A percentile compares a stretch with the other conserved stretches of the same genome.
Evolutionary conservation across 2,113 vertebrate genomes (phyloP).

Genomic region (Aramus guarauna): DNA sequence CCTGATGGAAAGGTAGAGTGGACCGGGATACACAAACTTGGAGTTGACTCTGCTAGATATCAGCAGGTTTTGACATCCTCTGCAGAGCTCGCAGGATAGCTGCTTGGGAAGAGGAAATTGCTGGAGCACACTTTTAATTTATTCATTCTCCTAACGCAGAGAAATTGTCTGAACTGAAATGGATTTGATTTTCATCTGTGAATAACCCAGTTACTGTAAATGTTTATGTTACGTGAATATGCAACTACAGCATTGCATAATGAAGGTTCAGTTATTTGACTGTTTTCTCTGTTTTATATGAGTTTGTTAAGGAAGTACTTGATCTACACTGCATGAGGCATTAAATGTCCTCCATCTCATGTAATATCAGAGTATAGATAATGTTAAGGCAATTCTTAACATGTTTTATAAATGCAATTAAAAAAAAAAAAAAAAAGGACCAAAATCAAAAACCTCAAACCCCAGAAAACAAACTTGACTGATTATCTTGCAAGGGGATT

Average conservation of each 20-base stretch:
- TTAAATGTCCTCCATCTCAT: not conserved
- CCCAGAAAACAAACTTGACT: not conserved
- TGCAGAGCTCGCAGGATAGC: slow-evolving; percentile 76
- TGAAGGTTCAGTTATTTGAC: slow-evolving; percentile 26
- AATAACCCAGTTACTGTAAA: slow-evolving; percentile 68
- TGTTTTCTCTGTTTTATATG: slow-evolving; percentile 10
- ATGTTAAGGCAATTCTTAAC: not conserved
- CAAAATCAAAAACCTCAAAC: not conserved
- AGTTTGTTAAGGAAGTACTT: slow-evolving; percentile 19
- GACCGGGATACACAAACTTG: slow-evolving; percentile 79
- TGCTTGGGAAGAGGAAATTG: slow-evolving; percentile 73
- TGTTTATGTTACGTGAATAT: slow-evolving; percentile 66
- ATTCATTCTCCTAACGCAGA: slow-evolving; percentile 70
- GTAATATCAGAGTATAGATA: not conserved
- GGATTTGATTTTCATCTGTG: slow-evolving; percentile 67
- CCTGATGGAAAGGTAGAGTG: slow-evolving; percentile 89
- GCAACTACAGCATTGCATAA: slow-evolving; percentile 10
- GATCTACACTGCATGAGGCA: not conserved
- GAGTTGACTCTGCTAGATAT: slow-evolving; percentile 80
- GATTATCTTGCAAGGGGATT: not conserved
- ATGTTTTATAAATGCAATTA: not conserved
- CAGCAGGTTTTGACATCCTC: slow-evolving; percentile 90
- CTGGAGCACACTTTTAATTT: slow-evolving; percentile 76
- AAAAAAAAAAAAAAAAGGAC: not conserved
- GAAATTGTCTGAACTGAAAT: slow-evolving; percentile 68